Conservation (phyloP, 2,797 vertebrate species). For the Malacoraja senta region DNA sequence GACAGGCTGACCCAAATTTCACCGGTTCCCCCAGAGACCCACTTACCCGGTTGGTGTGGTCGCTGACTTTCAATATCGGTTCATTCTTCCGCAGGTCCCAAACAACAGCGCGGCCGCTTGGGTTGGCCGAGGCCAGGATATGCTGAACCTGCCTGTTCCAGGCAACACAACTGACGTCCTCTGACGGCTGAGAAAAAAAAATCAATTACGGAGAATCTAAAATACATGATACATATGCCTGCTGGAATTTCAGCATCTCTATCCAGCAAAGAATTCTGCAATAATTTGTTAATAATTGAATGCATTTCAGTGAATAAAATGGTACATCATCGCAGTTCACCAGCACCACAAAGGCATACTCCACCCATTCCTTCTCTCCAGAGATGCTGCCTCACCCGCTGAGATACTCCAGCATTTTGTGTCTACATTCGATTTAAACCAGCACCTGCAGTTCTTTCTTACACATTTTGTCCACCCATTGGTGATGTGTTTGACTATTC, state of each 20-base stretch:
- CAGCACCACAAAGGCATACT: background rate
- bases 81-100: constrained; percentile 98
- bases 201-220: too few relatives aligned
- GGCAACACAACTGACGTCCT: constrained; percentile 87
- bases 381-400: too few relatives aligned
- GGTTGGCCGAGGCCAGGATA: constrained; percentile 88
- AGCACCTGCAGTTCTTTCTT: too few relatives aligned
- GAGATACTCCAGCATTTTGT: too few relatives aligned
- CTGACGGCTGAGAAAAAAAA: constrained; percentile 67
- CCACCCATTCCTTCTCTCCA: background rate
- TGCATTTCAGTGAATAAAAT: background rate
- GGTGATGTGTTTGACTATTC: background rate
- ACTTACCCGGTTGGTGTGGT: constrained; percentile 91
- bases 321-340: background rate
- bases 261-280: background rate
- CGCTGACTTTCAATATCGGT: constrained; percentile 97
- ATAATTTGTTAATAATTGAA: background rate
- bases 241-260: background rate
- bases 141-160: constrained; percentile 97
- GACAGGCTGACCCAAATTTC: background rate
- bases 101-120: constrained; percentile 81
- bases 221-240: background rate
- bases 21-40: background rate
- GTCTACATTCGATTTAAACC: too few relatives aligned
- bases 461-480: background rate